phyloP scores from a whole-genome alignment of 1,140 invertebrate genomes.

The Drosophila nasuta region DNA sequence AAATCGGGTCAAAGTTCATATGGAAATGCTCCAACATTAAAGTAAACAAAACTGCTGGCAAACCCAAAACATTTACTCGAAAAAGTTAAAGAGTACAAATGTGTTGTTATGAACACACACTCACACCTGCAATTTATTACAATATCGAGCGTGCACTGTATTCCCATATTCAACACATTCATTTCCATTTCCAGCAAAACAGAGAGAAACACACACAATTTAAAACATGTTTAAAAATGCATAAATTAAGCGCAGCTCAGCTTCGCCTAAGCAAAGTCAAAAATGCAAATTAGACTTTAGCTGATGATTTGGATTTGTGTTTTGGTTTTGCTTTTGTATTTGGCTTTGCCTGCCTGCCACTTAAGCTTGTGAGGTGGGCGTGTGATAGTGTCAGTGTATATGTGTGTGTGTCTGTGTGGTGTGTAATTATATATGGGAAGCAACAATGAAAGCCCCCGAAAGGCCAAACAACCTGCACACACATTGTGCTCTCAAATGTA shows the following conservation, averaged over 20 bases:
- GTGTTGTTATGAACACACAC: too few species aligned
- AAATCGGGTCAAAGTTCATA: too few species aligned
- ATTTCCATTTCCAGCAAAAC: constrained; percentile 1
- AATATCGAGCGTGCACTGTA: not conserved
- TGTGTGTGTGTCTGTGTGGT: constrained; percentile 13
- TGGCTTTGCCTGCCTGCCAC: not conserved
- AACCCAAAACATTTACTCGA: too few species aligned
- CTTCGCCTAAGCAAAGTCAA: constrained; percentile 34
- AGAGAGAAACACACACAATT: constrained; percentile 38
- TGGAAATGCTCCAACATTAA: too few species aligned
- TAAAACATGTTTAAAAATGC: constrained; percentile 78
- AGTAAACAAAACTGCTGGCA: too few species aligned
- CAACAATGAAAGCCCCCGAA: constrained; percentile 1
- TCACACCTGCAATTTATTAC: too few species aligned
- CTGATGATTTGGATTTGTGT: constrained; percentile 24
- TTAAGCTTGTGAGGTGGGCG: constrained; percentile 41
- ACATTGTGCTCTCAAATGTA: constrained; percentile 22
- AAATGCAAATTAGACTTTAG: constrained; percentile 63
- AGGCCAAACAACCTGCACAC: constrained; percentile 11
- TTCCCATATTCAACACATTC: not conserved
- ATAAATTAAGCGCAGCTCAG: constrained; percentile 68
- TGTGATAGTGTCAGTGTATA: constrained; percentile 20
- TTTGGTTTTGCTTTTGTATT: not conserved
- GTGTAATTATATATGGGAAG: not conserved
- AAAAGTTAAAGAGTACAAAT: too few species aligned